Percentiles rank a stretch among this genome's conserved stretches.
phyloP scores from a whole-genome alignment of 1,140 invertebrate genomes.

The Temnothorax curvispinosus region DNA sequence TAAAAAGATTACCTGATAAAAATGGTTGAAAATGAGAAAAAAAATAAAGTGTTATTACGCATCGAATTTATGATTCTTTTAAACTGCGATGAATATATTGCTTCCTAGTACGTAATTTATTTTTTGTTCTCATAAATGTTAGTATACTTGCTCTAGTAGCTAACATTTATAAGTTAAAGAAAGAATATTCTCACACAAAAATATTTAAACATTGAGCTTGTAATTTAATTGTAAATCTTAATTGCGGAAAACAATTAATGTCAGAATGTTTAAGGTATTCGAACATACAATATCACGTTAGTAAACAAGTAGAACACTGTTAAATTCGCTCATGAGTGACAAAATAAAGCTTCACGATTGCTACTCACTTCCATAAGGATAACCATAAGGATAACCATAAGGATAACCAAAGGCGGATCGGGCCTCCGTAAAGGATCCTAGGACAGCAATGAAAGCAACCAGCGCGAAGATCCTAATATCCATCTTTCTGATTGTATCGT shows the following conservation, averaged over 20 bases:
- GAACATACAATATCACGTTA: conserved; percentile 22
- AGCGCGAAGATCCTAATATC: conserved; percentile 58
- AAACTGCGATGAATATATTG: neutral
- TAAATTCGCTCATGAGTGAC: neutral
- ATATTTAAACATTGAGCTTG: neutral
- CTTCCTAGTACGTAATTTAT: neutral
- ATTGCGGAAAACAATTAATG: neutral
- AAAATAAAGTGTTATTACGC: neutral
- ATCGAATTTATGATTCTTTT: neutral
- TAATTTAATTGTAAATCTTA: neutral
- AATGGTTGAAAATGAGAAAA: neutral
- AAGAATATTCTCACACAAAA: neutral
- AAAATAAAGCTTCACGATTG: neutral
- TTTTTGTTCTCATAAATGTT: neutral
- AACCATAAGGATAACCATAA: conserved; percentile 4
- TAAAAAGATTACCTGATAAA: neutral
- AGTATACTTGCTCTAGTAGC: neutral
- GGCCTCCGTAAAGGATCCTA: conserved; percentile 50
- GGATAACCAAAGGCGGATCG: conserved; percentile 14
- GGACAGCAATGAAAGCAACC: conserved; percentile 62
- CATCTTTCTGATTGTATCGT: conserved; percentile 49
- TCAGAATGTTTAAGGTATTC: neutral
- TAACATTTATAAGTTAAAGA: neutral
- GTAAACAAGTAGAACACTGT: neutral
- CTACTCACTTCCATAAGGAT: conserved; percentile 61